Base-by-base conservation (phyloP, 2,888 invertebrate species). In the Drosophila lutescens region DNA sequence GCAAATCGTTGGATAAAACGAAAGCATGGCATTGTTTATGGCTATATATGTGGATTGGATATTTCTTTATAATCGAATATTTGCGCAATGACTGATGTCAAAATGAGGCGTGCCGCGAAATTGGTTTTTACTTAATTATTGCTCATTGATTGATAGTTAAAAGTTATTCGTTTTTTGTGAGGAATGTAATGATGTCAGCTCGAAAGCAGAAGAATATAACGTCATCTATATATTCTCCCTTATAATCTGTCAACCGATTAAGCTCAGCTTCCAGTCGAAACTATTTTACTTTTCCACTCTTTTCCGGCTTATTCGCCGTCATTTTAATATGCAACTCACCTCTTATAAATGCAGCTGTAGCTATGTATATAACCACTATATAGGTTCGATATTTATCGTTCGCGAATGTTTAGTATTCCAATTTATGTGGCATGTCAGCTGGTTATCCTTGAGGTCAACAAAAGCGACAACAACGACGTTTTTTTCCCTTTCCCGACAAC, bases 401-500 rank as follows among this genome's bases (percentile, higher is more conserved):
- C 67, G 80, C 69, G 66, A 43, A 40, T 72, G 53, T 36, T 85
- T 72, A 86, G 69, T 85, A 88, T 79, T 88, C 87, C 85, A 84
- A 88, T 85, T 84, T 86, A 78, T 88, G 79, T 86, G 88, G 79
- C 88, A 88, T 83, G 79, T 76, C 88, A 84, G 85, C 87, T 84
- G 86, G 88, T 86, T 85, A 86, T 88, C 85, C 78, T 85, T 85
- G 85, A 81, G 76, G 71, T 80, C 54, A 59, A 59, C 68, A 74
- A 60, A 46, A 43, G 61, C 49, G 47, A 67, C 67, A 38, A 58
- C 34, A 17, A 36, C 46, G 61, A 34, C 46, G 55, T 40, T 62
- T 56, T 56, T 72, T 56, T 50, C 61, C 66, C 57, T 71, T 71
- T 54, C 47, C 43, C 63, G 71, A 63, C 73, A 56, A 56, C 71